Percentiles rank a stretch among this genome's conserved stretches.
These are phyloP conservation scores for Eupsittula cactorum DNA, from an alignment of 2,113 vertebrate genomes.

Conservation along the genomic window DNA sequence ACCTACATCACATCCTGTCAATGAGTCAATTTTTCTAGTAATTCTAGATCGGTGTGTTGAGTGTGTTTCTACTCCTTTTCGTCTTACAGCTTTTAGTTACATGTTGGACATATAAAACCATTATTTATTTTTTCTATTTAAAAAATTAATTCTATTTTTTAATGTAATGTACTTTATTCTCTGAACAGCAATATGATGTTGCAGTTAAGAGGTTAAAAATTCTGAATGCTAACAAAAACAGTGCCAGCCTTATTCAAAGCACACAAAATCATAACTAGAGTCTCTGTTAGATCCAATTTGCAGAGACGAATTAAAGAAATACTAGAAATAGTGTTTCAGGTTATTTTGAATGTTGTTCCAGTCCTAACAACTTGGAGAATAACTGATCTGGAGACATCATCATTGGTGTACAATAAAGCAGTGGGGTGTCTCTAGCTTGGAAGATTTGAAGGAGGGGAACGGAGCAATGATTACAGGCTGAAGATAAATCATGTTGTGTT, in stretches of 20 bases:
- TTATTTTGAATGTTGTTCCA: neutral
- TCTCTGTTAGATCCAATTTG: neutral
- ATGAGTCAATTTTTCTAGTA: slow-evolving; percentile 85
- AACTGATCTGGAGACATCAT: neutral
- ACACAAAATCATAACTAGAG: neutral
- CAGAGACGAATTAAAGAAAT: neutral
- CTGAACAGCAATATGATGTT: slow-evolving; percentile 16
- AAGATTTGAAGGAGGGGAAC: neutral
- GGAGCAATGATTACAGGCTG: neutral
- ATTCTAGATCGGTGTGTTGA: slow-evolving; percentile 60
- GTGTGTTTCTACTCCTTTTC: slow-evolving; percentile 36
- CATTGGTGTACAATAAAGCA: neutral
- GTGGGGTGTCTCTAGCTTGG: neutral
- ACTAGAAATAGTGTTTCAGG: neutral
- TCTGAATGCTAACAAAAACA: neutral
- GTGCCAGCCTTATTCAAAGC: neutral
- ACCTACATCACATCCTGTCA: slow-evolving; percentile 59
- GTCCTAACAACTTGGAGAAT: neutral
- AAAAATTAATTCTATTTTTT: slow-evolving; percentile 70
- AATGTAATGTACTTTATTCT: slow-evolving; percentile 64
- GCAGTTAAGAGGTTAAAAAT: neutral
- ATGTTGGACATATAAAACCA: slow-evolving; percentile 46
- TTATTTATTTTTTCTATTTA: slow-evolving; percentile 75
- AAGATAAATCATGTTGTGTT: neutral
- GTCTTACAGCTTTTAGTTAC: slow-evolving; percentile 71